These are phyloP conservation scores for Darevskia nairensis DNA, from an alignment of 2,797 vertebrate genomes.

Conservation along the genomic window DNA sequence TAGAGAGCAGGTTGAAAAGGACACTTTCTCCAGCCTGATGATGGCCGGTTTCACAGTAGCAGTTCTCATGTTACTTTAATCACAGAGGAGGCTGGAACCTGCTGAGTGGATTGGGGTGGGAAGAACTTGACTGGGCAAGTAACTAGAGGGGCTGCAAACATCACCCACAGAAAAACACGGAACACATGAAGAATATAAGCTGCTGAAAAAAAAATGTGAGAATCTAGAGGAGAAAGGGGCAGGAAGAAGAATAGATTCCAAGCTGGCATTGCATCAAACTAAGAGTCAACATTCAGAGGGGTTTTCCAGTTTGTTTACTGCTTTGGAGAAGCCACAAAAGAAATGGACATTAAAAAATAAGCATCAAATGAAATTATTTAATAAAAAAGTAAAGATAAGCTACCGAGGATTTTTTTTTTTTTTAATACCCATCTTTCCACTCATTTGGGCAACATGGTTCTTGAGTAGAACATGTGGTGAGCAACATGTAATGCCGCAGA, in stretches of 20 bases:
- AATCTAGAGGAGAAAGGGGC: conserved; percentile 1
- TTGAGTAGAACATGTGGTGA: too few species aligned
- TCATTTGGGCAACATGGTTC: too few species aligned
- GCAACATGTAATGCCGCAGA: too few species aligned
- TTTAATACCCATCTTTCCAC: too few species aligned
- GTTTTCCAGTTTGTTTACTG: background rate
- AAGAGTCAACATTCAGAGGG: background rate
- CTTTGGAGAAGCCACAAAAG: too few species aligned
- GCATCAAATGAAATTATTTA: too few species aligned
- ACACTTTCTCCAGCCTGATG: conserved; percentile 30
- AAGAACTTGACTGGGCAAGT: conserved; percentile 38
- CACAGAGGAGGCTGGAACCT: conserved; percentile 39
- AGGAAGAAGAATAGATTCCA: conserved; percentile 16
- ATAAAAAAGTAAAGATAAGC: too few species aligned
- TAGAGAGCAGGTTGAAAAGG: conserved; percentile 44
- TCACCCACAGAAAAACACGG: conserved; percentile 14
- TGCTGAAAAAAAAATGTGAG: conserved; percentile 53
- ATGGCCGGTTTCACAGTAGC: conserved; percentile 35
- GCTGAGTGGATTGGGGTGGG: conserved; percentile 37
- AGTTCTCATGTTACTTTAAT: conserved; percentile 55
- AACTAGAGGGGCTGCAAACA: conserved; percentile 15
- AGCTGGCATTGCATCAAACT: background rate
- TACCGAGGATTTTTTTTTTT: too few species aligned
- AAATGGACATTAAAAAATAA: too few species aligned
- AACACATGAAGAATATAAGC: conserved; percentile 1